Conservation (phyloP, 2,888 invertebrate genomes). For the Hyles lineata region DNA sequence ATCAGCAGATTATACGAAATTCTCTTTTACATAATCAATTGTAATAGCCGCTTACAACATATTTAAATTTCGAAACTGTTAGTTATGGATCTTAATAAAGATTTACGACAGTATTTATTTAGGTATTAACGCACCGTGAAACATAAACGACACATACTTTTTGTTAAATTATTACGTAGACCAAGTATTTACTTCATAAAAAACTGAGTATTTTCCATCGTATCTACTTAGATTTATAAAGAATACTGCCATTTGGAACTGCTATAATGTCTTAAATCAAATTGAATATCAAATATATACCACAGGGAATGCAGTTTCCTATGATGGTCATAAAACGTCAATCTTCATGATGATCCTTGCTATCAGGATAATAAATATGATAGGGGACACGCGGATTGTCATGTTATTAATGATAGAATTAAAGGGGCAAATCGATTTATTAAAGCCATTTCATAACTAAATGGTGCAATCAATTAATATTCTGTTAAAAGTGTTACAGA, state of each 20-base stretch:
- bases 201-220: no score
- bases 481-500: not conserved
- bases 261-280: not conserved
- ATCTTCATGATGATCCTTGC: slow-evolving; percentile 66
- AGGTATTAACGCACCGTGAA: slow-evolving; percentile 36
- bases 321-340: slow-evolving; percentile 54
- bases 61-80: slow-evolving; percentile 24
- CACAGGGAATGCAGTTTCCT: slow-evolving; percentile 37
- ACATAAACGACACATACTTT: slow-evolving; percentile 32
- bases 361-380: slow-evolving; percentile 55
- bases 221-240: not conserved
- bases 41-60: slow-evolving; percentile 1
- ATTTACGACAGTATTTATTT: slow-evolving; percentile 16
- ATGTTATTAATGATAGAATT: slow-evolving; percentile 48
- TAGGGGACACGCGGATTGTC: slow-evolving; percentile 73
- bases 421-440: slow-evolving; percentile 48
- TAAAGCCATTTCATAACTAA: not conserved
- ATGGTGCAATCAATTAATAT: not conserved
- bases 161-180: slow-evolving; percentile 23
- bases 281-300: not conserved
- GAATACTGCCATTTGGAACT: not conserved
- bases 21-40: slow-evolving; percentile 3
- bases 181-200: not conserved
- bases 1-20: slow-evolving; percentile 1
- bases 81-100: slow-evolving; percentile 21